Conservation (phyloP, 2,888 invertebrate species). For the Eupithecia vulgata region DNA sequence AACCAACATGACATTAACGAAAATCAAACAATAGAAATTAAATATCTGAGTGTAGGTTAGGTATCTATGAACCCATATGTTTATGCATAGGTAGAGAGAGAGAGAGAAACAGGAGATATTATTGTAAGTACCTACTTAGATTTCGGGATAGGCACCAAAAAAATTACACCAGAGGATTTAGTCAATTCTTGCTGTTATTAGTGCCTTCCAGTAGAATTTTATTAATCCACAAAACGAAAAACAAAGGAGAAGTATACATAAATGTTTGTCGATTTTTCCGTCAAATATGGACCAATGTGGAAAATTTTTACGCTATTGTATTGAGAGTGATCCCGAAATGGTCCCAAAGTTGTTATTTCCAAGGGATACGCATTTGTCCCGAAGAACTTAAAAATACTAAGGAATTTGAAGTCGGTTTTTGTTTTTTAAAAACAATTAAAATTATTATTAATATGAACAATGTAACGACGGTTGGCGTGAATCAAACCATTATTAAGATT, state of each 20-base stretch:
- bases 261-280: too few species aligned
- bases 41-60: not conserved
- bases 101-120: not conserved
- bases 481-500: not conserved
- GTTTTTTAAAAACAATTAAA: too few species aligned
- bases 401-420: too few species aligned
- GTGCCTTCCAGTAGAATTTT: too few species aligned
- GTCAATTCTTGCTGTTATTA: not conserved
- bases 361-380: too few species aligned
- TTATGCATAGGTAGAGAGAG: not conserved
- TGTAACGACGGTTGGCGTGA: not conserved
- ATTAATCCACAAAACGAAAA: too few species aligned
- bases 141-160: not conserved
- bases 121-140: not conserved
- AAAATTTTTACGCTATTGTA: too few species aligned
- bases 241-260: too few species aligned
- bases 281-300: too few species aligned
- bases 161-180: not conserved
- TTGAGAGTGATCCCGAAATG: too few species aligned
- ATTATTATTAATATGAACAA: not conserved
- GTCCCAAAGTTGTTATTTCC: too few species aligned
- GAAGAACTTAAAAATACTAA: too few species aligned
- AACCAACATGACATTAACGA: not conserved
- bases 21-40: not conserved
- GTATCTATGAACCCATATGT: not conserved